Conservation (phyloP, 2,797 vertebrate genomes). For the Lindbergichthys nudifrons region DNA sequence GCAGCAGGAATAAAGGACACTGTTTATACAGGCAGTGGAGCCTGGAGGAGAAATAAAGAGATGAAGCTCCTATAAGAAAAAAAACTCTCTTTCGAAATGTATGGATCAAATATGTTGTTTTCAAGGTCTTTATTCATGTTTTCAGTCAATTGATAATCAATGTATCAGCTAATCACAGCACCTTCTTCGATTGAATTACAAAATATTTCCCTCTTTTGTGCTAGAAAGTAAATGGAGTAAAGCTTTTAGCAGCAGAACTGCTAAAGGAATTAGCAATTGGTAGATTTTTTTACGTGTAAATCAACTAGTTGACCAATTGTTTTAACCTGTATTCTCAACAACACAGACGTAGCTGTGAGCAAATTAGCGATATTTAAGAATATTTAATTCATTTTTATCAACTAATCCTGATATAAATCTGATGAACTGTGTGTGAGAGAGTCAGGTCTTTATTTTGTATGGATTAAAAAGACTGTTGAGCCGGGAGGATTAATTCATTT, state of each 20-base stretch:
- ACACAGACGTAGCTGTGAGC: neutral
- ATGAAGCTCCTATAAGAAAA: neutral
- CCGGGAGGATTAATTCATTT: conserved; percentile 5
- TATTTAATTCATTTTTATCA: neutral
- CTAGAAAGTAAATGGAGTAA: too few relatives aligned
- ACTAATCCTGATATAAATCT: conserved; percentile 10
- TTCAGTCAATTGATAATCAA: too few relatives aligned
- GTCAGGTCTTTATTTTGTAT: neutral
- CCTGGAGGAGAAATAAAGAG: conserved; percentile 14
- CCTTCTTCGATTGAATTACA: too few relatives aligned
- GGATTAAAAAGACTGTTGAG: conserved; percentile 19
- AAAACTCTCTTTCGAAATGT: neutral
- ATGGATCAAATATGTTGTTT: too few relatives aligned
- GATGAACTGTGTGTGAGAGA: conserved; percentile 6
- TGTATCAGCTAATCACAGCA: too few relatives aligned
- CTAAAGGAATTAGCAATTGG: neutral
- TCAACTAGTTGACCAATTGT: neutral
- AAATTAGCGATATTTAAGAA: neutral
- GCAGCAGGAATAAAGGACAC: conserved; percentile 9
- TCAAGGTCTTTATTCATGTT: too few relatives aligned
- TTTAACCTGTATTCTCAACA: neutral
- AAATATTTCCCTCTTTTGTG: too few relatives aligned
- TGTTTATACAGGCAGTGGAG: neutral
- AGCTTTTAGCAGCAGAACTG: neutral
- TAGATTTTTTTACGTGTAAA: neutral